Evolutionary conservation across 2,888 invertebrate species (phyloP).

Genomic region (Scelioninae gen. 1): DNA sequence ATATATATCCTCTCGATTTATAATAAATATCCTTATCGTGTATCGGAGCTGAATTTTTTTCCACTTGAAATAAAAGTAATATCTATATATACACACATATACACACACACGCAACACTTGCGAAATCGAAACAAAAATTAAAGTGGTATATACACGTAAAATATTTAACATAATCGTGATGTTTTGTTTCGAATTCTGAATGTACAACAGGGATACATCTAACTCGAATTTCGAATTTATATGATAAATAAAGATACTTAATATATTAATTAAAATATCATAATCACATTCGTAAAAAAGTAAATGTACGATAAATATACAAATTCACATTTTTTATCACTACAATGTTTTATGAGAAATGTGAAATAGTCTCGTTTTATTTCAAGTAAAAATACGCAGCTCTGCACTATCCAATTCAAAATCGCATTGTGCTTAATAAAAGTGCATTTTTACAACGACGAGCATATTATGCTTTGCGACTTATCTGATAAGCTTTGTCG

Average conservation of each 20-base stretch:
- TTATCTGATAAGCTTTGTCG: constrained; percentile 61
- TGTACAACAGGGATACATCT: constrained; percentile 62
- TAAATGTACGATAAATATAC: constrained; percentile 52
- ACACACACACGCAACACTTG: constrained; percentile 26
- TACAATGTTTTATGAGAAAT: constrained; percentile 28
- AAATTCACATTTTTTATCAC: constrained; percentile 53
- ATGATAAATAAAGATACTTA: constrained; percentile 52
- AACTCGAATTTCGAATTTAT: constrained; percentile 65
- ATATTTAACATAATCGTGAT: constrained; percentile 48
- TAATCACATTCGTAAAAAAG: constrained; percentile 54
- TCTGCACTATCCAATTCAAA: constrained; percentile 63
- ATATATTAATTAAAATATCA: constrained; percentile 35
- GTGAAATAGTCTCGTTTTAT: constrained; percentile 51
- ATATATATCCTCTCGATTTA: constrained; percentile 65
- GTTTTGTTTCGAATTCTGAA: constrained; percentile 66
- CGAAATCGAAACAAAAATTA: constrained; percentile 49
- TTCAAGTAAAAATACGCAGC: constrained; percentile 68
- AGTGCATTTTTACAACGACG: constrained; percentile 67
- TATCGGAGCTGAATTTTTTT: constrained; percentile 67
- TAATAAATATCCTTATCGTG: constrained; percentile 60
- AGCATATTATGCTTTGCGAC: constrained; percentile 61
- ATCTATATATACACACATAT: constrained; percentile 25
- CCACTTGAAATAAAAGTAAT: constrained; percentile 66
- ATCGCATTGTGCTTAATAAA: constrained; percentile 64
- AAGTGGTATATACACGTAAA: constrained; percentile 48